Percentiles rank a stretch among this genome's conserved stretches.
Evolutionary conservation across 2,797 vertebrate species (phyloP).

Genomic region (Echiichthys vipera): DNA sequence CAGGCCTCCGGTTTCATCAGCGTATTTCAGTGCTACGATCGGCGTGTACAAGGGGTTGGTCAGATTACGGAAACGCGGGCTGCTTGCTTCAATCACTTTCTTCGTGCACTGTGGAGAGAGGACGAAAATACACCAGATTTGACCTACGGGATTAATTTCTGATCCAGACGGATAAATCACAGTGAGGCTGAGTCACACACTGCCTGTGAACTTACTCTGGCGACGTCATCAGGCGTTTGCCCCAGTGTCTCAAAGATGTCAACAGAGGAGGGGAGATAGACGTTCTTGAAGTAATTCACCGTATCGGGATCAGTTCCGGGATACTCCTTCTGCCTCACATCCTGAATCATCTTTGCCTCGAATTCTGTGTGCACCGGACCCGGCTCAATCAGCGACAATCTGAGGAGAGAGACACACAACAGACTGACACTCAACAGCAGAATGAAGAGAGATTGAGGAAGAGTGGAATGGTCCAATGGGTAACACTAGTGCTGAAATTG

Average conservation of each 20-base stretch:
- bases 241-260: slow-evolving; percentile 89
- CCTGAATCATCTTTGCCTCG: slow-evolving; percentile 90
- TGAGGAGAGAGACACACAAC: slow-evolving; percentile 47
- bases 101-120: slow-evolving; percentile 71
- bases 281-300: slow-evolving; percentile 87
- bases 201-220: slow-evolving; percentile 79
- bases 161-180: not conserved
- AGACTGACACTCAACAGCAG: not conserved
- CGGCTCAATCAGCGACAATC: slow-evolving; percentile 90
- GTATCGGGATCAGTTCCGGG: slow-evolving; percentile 88
- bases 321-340: slow-evolving; percentile 87
- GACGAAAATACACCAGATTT: slow-evolving; percentile 1
- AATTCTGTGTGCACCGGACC: slow-evolving; percentile 92
- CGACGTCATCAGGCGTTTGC: slow-evolving; percentile 89
- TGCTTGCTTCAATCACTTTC: slow-evolving; percentile 79
- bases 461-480: not conserved
- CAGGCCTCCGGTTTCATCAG: slow-evolving; percentile 83
- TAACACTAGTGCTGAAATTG: not conserved
- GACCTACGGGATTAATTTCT: not conserved
- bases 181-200: not conserved
- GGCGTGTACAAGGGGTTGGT: slow-evolving; percentile 81
- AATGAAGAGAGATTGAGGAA: not conserved
- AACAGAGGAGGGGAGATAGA: slow-evolving; percentile 89
- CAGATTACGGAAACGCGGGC: slow-evolving; percentile 78
- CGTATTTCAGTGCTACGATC: slow-evolving; percentile 84